Base-by-base conservation (phyloP, 1,140 invertebrate species). In the Drosophila simulans region DNA sequence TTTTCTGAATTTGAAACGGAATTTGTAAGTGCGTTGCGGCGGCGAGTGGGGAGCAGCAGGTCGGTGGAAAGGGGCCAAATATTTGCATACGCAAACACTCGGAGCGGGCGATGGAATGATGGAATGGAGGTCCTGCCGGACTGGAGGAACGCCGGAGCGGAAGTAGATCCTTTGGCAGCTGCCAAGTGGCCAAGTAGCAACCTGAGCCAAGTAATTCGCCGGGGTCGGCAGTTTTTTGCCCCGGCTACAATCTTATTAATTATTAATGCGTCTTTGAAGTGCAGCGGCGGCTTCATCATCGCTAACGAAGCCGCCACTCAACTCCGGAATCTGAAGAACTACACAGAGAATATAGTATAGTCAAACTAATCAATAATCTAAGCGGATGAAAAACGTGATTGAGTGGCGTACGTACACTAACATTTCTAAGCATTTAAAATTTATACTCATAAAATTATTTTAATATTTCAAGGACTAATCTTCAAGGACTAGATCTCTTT, bases 1-100 rank as follows among this genome's bases (percentile, higher is more conserved):
- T 90, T 90, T 90, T 90, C 84, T 75, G 88, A 86, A 90, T 86
- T 88, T 83, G 69, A 90, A 90, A 91, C 88, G 88, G 86, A 90
- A 90, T 90, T 80, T 68, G 73, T 83, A 69, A 83, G 86, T 90
- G 79, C 56, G 80, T 80, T 90, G 79, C 46, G 79, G 81, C 80
- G 39, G 39, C n/a, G 35, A 54, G 60, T 52, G 39, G 27, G 27
- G 2, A 31, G 27, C 40, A 70, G 72, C 51, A 43, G 59, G 22
- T 40, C 43, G 52, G 54, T 45, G 68, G 57, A 70, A 73, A 68
- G 69, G 63, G 58, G n/a, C n/a, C n/a, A 89, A 86, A 86, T 86
- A 86, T 86, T 86, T 86, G 83, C 84, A 88, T 86, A 86, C 56
- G 63, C 76, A 83, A 83, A 62, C 71, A 83, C 60, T 84, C n/a